phyloP scores from a whole-genome alignment of 2,113 vertebrate genomes.

The Pachycephala philippinensis region DNA sequence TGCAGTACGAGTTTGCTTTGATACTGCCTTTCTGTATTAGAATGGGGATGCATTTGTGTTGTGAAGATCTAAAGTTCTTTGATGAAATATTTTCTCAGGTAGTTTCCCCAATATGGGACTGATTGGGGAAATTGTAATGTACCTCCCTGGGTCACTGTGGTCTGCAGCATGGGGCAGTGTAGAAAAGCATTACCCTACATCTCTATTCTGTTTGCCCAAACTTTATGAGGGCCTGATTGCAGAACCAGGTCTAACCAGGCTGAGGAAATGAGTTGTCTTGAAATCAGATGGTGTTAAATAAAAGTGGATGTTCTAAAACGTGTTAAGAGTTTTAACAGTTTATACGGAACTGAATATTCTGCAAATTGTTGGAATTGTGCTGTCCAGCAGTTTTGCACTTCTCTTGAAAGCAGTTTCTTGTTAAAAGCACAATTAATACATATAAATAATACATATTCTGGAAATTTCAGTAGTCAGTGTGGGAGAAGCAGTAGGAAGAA shows the following conservation, averaged over 20 bases:
- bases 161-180: background rate
- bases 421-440: background rate
- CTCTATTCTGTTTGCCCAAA: background rate
- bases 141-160: background rate
- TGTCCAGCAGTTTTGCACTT: background rate
- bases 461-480: background rate
- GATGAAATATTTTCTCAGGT: background rate
- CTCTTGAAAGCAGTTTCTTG: background rate
- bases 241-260: background rate
- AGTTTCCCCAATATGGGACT: background rate
- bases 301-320: background rate
- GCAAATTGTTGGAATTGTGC: background rate
- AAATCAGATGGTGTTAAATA: background rate
- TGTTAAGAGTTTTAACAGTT: background rate
- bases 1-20: background rate
- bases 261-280: background rate
- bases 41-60: background rate
- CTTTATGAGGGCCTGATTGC: background rate
- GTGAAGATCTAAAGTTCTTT: background rate
- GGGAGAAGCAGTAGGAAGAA: background rate
- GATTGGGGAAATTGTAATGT: background rate
- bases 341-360: background rate
- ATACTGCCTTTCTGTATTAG: background rate
- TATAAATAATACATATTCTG: background rate
- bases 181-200: background rate